Evolutionary conservation across 2,888 invertebrate species (phyloP).

Genomic region (Rhabditoides inermis): DNA sequence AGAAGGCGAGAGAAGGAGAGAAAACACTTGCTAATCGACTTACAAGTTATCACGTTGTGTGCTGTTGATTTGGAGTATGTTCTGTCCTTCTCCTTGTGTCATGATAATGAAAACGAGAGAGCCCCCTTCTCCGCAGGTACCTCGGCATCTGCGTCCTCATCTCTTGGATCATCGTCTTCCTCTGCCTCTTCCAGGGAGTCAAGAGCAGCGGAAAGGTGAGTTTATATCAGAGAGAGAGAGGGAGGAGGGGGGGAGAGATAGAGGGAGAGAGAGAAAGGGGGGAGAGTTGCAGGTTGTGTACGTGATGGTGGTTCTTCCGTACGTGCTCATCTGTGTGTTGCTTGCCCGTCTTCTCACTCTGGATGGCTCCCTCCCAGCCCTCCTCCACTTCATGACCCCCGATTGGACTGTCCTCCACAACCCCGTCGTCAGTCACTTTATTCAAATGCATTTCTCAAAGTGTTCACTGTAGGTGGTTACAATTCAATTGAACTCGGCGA

Average conservation of each 20-base stretch:
- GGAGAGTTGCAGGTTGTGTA: constrained; percentile 54
- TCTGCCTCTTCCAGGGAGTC: constrained; percentile 71
- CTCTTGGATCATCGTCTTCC: constrained; percentile 72
- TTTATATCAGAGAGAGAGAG: background rate
- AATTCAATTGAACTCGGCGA: too few species aligned
- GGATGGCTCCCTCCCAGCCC: constrained; percentile 71
- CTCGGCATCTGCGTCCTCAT: constrained; percentile 69
- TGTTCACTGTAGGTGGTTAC: too few species aligned
- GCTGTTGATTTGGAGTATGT: too few species aligned
- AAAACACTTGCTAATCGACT: too few species aligned
- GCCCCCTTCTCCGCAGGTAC: constrained; percentile 50
- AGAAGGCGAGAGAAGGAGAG: too few species aligned
- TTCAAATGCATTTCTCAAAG: too few species aligned
- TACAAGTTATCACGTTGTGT: too few species aligned
- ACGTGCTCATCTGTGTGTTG: constrained; percentile 59
- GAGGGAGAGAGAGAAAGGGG: background rate
- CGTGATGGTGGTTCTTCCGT: constrained; percentile 56
- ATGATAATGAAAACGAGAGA: background rate
- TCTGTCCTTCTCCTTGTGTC: too few species aligned
- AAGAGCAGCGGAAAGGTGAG: constrained; percentile 69
- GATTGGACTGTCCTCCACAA: constrained; percentile 46
- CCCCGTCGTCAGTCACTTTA: too few species aligned
- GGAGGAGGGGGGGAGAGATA: background rate
- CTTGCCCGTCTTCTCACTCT: constrained; percentile 72
- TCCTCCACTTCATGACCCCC: constrained; percentile 71